Conservation (phyloP, 2,797 vertebrate genomes). For the Tachyglossus aculeatus region DNA sequence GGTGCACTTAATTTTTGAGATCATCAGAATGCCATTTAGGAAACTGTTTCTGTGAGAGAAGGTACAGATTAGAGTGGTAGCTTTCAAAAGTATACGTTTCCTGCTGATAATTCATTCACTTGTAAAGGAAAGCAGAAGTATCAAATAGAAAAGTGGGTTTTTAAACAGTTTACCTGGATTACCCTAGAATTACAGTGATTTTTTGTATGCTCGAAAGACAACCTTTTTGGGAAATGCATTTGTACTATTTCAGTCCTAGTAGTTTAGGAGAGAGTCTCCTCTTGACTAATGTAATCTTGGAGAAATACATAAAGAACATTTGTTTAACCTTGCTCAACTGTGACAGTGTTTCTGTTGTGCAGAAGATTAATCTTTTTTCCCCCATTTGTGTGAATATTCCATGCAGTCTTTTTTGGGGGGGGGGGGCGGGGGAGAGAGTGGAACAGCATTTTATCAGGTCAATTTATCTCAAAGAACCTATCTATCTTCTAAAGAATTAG, state of each 20-base stretch:
- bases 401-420: background rate
- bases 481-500: background rate
- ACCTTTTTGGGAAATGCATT: too few species aligned
- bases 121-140: too few species aligned
- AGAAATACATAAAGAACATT: background rate
- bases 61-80: too few species aligned
- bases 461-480: background rate
- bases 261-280: background rate
- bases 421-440: too few species aligned
- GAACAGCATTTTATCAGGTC: background rate
- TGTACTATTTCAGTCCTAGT: background rate
- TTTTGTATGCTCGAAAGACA: background rate
- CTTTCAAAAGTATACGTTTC: too few species aligned
- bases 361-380: background rate
- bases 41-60: too few species aligned
- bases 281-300: background rate
- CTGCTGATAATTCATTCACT: too few species aligned
- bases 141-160: too few species aligned
- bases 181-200: background rate
- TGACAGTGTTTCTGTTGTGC: background rate
- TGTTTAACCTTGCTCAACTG: background rate
- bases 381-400: background rate
- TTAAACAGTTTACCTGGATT: too few species aligned
- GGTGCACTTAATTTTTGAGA: too few species aligned
- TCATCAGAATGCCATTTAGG: too few species aligned